Evolutionary conservation across 2,888 invertebrate genomes (phyloP).

Genomic region (Embidobia sp.): DNA sequence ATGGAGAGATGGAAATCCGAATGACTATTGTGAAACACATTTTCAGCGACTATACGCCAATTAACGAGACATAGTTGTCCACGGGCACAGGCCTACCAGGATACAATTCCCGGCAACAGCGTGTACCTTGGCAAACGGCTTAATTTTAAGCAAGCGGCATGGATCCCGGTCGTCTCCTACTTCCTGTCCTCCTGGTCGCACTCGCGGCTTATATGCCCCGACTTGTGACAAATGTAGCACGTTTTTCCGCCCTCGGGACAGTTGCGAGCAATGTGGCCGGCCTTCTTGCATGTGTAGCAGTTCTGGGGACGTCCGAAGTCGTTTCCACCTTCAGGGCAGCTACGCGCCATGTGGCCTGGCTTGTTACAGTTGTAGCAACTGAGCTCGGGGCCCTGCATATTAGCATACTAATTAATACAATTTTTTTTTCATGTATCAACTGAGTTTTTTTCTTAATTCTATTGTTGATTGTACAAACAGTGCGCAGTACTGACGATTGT

Average conservation of each 20-base stretch:
- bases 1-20: slow-evolving; percentile 70
- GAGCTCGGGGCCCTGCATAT: slow-evolving; percentile 79
- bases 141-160: slow-evolving; percentile 80
- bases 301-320: slow-evolving; percentile 81
- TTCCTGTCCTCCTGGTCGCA: slow-evolving; percentile 91
- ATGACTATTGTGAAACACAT: slow-evolving; percentile 73
- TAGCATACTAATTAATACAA: no score
- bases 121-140: slow-evolving; percentile 79
- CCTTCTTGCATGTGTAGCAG: slow-evolving; percentile 87
- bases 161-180: slow-evolving; percentile 79
- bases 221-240: slow-evolving; percentile 96
- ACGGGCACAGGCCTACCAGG: slow-evolving; percentile 76
- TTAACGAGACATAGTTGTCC: slow-evolving; percentile 74
- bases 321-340: slow-evolving; percentile 89
- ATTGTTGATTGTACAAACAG: no score
- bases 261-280: slow-evolving; percentile 87
- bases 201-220: slow-evolving; percentile 94
- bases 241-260: slow-evolving; percentile 87
- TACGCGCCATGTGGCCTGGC: slow-evolving; percentile 94
- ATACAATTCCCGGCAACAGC: slow-evolving; percentile 76
- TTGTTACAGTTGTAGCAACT: slow-evolving; percentile 98
- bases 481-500: no score
- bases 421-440: no score
- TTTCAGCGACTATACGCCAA: slow-evolving; percentile 73
- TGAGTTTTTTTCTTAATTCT: no score